These are phyloP conservation scores for Periophthalmodon schlosseri DNA, from an alignment of 2,113 vertebrate species.

Conservation along the genomic window DNA sequence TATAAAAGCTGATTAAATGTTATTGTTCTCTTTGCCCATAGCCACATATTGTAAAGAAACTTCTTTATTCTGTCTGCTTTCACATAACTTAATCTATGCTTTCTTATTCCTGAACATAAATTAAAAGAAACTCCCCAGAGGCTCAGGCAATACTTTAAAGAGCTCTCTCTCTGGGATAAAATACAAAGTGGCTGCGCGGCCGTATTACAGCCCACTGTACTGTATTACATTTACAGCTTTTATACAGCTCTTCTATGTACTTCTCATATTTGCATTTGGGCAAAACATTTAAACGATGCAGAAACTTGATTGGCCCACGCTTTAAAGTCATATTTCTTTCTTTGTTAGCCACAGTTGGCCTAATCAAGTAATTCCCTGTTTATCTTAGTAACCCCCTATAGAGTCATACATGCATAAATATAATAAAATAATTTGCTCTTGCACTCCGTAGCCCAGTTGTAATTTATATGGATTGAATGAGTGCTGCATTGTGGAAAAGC, in stretches of 20 bases:
- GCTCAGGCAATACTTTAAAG: slow-evolving; percentile 31
- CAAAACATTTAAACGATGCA: slow-evolving; percentile 59
- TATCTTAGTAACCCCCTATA: slow-evolving; percentile 75
- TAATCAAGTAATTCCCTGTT: slow-evolving; percentile 75
- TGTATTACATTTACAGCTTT: slow-evolving; percentile 32
- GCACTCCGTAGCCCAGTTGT: slow-evolving; percentile 76
- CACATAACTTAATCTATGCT: slow-evolving; percentile 4
- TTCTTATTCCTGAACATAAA: slow-evolving; percentile 6
- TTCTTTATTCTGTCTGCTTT: neutral
- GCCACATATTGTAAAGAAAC: neutral
- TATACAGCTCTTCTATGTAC: slow-evolving; percentile 34
- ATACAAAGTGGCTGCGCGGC: slow-evolving; percentile 11
- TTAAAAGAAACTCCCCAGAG: slow-evolving; percentile 4
- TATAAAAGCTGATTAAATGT: neutral
- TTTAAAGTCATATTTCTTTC: slow-evolving; percentile 65
- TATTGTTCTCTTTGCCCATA: neutral
- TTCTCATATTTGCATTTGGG: slow-evolving; percentile 52
- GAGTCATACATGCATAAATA: slow-evolving; percentile 81
- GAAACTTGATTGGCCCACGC: slow-evolving; percentile 58
- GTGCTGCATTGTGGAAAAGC: slow-evolving; percentile 83
- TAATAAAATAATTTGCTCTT: slow-evolving; percentile 83
- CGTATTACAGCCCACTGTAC: slow-evolving; percentile 13
- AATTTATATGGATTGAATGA: slow-evolving; percentile 85
- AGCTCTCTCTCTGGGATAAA: slow-evolving; percentile 31
- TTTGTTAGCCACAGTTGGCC: slow-evolving; percentile 71